Conservation (phyloP, 2,888 invertebrate genomes). For the Drosophila paracracens region DNA sequence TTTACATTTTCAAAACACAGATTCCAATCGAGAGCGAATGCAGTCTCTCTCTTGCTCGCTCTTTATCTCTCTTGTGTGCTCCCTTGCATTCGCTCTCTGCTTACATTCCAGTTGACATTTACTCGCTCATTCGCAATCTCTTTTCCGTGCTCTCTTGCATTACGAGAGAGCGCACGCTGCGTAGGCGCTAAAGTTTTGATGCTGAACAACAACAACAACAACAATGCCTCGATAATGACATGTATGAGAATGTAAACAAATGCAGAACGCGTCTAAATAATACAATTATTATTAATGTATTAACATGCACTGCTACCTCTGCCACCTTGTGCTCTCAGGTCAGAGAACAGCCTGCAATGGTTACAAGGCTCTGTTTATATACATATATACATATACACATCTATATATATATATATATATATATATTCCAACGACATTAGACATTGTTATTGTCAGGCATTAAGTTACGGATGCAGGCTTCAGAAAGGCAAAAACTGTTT, state of each 20-base stretch:
- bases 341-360: slow-evolving; percentile 2
- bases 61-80: slow-evolving; percentile 4
- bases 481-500: not conserved
- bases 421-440: not conserved
- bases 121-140: slow-evolving; percentile 6
- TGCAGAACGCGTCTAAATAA: slow-evolving; percentile 30
- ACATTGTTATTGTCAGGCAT: slow-evolving; percentile 11
- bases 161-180: slow-evolving; percentile 12
- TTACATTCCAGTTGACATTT: slow-evolving; percentile 34
- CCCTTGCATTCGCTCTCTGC: slow-evolving; percentile 24
- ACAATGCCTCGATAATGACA: slow-evolving; percentile 36
- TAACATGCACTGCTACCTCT: slow-evolving; percentile 29
- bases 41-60: slow-evolving; percentile 12
- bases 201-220: slow-evolving; percentile 28
- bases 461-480: not conserved
- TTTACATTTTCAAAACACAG: slow-evolving; percentile 76
- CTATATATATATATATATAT: not conserved
- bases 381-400: not conserved
- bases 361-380: slow-evolving; percentile 9
- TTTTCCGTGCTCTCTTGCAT: slow-evolving; percentile 8
- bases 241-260: slow-evolving; percentile 74
- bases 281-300: slow-evolving; percentile 38
- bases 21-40: slow-evolving; percentile 50
- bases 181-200: slow-evolving; percentile 33
- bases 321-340: slow-evolving; percentile 15